A percentile compares a stretch with the other conserved stretches of the same genome.
phyloP scores from a whole-genome alignment of 2,797 vertebrate species.

The Potorous gilbertii region DNA sequence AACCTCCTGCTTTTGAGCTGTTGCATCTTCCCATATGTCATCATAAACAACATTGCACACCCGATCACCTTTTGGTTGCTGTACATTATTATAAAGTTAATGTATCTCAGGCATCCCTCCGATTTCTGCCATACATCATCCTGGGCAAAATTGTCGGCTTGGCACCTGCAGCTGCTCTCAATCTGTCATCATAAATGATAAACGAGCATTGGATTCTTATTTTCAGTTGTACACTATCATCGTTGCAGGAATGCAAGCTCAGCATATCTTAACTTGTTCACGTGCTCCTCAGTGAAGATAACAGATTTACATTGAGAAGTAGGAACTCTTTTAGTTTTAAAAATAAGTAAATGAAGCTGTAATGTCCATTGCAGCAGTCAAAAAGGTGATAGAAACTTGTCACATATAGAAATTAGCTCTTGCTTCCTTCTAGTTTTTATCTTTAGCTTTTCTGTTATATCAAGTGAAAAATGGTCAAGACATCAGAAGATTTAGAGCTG shows the following conservation, averaged over 20 bases:
- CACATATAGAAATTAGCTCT: not conserved
- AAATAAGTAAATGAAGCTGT: slow-evolving; percentile 42
- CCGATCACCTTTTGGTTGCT: slow-evolving; percentile 53
- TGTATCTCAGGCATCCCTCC: slow-evolving; percentile 49
- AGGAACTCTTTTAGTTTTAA: not conserved
- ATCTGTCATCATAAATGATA: slow-evolving; percentile 75
- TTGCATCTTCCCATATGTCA: slow-evolving; percentile 12
- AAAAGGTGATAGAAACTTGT: slow-evolving; percentile 16
- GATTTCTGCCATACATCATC: slow-evolving; percentile 63
- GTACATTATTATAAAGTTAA: slow-evolving; percentile 53
- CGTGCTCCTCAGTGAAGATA: slow-evolving; percentile 40
- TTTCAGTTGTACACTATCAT: slow-evolving; percentile 69
- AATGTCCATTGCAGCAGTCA: slow-evolving; percentile 10
- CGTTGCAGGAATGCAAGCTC: slow-evolving; percentile 59
- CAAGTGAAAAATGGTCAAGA: not conserved
- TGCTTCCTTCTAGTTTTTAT: slow-evolving; percentile 37
- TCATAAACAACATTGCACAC: not conserved
- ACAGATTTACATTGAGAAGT: slow-evolving; percentile 34
- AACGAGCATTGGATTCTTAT: slow-evolving; percentile 67
- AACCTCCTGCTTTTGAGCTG: slow-evolving; percentile 32
- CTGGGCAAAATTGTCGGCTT: slow-evolving; percentile 61
- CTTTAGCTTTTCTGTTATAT: not conserved
- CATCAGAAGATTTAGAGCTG: not conserved
- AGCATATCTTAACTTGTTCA: slow-evolving; percentile 60
- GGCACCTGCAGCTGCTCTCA: slow-evolving; percentile 72